Evolutionary conservation across 2,113 vertebrate genomes (phyloP), one percentile per base, ranked within the genome.

Genomic region (Malaclemys terrapin): DNA sequence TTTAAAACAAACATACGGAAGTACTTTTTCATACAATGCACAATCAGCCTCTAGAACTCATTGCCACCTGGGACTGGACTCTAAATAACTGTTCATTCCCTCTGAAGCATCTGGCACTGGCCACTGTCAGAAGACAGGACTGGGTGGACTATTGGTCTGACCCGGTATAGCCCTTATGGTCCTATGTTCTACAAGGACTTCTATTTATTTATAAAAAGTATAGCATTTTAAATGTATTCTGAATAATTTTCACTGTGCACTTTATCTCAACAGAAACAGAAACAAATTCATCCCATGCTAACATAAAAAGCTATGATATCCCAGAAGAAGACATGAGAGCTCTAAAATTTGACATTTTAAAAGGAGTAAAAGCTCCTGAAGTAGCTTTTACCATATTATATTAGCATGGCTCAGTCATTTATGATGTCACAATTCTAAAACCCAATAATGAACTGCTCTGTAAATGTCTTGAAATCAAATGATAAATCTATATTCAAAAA

Each of bases 311-410:
- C 62, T 92, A 57, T 83, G 79, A 95, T 94, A 94, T 54, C 79
- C 95, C 96, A 87, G 87, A 95, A 87, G 85, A 95, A 96, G 80
- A 92, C 89, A 94, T 53, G 19, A 0, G 84, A 91, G 89, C 90
- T 95, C 85, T 95, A 80, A 93, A 93, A 94, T 89, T 0, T 95
- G 93, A 91, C 92, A 94, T 96, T 96, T 96, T 92, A 87, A 94
- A 93, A 88, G 80, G 89, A 97, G 96, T 29, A 96, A 95, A 94
- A 94, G 87, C 89, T 93, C 65, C 89, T 82, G 79, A 96, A 96
- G 93, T 89, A 90, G 90, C 10, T 95, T 88, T 82, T 75, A 92
- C 57, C 47, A 54, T 83, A 54, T 54, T 87, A 88, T 91, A 94
- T 92, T 59, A 87, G 84, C 65, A 88, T 93, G 85, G 42, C 91